phyloP scores from a whole-genome alignment of 1,140 invertebrate genomes.

The Mizuhopecten yessoensis region DNA sequence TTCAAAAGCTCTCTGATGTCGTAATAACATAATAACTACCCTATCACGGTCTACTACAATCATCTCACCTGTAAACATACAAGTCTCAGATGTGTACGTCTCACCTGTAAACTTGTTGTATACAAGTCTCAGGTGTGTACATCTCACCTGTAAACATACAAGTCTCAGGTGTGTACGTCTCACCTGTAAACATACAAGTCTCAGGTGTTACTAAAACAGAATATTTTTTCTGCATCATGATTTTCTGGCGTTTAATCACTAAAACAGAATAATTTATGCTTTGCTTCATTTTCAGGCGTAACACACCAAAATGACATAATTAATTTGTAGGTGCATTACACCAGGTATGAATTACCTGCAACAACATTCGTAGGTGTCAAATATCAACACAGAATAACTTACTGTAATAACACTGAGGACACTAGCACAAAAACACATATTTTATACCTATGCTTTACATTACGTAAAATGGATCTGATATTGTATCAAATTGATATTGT shows the following conservation, averaged over 20 bases:
- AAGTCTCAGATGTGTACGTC: no score
- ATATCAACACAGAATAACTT: neutral
- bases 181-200: no score
- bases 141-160: no score
- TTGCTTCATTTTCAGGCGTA: neutral
- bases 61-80: neutral
- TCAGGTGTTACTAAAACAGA: neutral
- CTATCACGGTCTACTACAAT: no score
- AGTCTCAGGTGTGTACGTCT: neutral
- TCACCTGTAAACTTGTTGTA: no score
- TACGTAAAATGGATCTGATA: neutral
- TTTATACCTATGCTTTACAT: neutral
- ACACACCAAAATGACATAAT: neutral
- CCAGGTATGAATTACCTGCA: neutral
- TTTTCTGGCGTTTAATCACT: neutral
- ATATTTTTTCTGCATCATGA: neutral
- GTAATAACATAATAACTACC: no score
- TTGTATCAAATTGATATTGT: neutral
- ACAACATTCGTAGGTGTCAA: neutral
- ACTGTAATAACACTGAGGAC: neutral
- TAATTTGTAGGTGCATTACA: neutral
- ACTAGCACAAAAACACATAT: neutral
- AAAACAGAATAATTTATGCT: neutral
- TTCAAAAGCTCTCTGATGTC: neutral
- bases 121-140: no score